Evolutionary conservation across 2,888 invertebrate species (phyloP).

Genomic region (Onchidella celtica): DNA sequence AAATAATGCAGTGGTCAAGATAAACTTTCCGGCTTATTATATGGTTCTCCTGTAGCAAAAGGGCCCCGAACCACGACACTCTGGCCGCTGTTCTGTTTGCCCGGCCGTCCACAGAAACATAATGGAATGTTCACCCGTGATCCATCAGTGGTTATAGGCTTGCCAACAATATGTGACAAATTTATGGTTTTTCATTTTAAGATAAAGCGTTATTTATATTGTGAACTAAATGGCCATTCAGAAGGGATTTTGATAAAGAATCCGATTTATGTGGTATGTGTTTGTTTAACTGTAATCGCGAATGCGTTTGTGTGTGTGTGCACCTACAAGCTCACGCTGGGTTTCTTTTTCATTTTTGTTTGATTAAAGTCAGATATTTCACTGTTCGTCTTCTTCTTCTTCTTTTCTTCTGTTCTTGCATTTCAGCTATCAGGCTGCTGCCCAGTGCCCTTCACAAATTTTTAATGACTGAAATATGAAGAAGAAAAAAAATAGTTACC

Average conservation of each 20-base stretch:
- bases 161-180: slow-evolving; percentile 36
- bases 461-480: too few relatives aligned
- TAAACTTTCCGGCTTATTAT: slow-evolving; percentile 6
- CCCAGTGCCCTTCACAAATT: too few relatives aligned
- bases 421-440: too few relatives aligned
- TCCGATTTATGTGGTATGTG: slow-evolving; percentile 8
- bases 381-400: too few relatives aligned
- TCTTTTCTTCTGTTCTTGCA: too few relatives aligned
- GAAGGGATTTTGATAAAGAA: slow-evolving; percentile 34
- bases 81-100: slow-evolving; percentile 15
- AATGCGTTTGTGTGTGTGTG: background rate
- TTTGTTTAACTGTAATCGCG: background rate
- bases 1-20: slow-evolving; percentile 13
- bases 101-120: background rate
- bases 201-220: slow-evolving; percentile 44
- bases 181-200: slow-evolving; percentile 43
- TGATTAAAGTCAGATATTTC: too few relatives aligned
- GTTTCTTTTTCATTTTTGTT: too few relatives aligned
- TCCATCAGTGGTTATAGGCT: slow-evolving; percentile 32
- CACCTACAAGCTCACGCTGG: too few relatives aligned
- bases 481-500: too few relatives aligned
- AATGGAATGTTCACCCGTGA: background rate
- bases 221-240: slow-evolving; percentile 38
- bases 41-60: background rate
- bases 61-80: background rate